Percentiles rank a stretch among this genome's conserved stretches.
These are phyloP conservation scores for Panulirus ornatus DNA, from an alignment of 1,140 invertebrate genomes.

Conservation along the genomic window DNA sequence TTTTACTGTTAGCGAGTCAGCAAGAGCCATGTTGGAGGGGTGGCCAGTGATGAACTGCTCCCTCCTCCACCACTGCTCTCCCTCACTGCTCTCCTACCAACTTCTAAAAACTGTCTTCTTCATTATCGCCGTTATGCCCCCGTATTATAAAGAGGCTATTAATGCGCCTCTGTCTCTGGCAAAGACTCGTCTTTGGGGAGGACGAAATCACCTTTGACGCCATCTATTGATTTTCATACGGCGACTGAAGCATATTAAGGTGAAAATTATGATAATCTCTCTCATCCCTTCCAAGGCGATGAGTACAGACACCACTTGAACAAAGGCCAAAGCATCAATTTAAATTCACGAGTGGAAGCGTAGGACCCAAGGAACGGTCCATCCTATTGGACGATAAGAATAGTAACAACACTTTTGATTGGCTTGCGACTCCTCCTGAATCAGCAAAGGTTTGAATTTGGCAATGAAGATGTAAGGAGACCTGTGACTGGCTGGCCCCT, in stretches of 20 bases:
- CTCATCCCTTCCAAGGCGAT: conserved; percentile 50
- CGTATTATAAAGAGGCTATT: background rate
- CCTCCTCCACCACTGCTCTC: too few relatives aligned
- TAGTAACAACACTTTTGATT: conserved; percentile 68
- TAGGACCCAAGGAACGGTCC: conserved; percentile 32
- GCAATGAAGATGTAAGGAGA: conserved; percentile 60
- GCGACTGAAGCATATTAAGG: conserved; percentile 60
- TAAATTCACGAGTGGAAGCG: conserved; percentile 67
- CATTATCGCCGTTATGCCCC: background rate
- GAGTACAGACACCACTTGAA: conserved; percentile 66
- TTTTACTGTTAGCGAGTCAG: conserved; percentile 7
- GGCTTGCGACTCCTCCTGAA: conserved; percentile 51
- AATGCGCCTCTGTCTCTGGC: background rate
- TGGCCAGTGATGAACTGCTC: conserved; percentile 13
- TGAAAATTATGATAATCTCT: conserved; percentile 61
- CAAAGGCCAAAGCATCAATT: conserved; percentile 66
- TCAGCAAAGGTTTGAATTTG: conserved; percentile 65
- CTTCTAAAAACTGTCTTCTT: background rate
- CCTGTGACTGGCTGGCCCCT: conserved; percentile 39
- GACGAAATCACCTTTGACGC: conserved; percentile 56
- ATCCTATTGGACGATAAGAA: conserved; percentile 64
- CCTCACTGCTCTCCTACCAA: too few relatives aligned
- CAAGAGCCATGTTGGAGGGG: conserved; percentile 21
- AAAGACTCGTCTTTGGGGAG: background rate
- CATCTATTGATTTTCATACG: conserved; percentile 67